A percentile compares a stretch with the other conserved stretches of the same genome.
Evolutionary conservation across 35 echinoderm and acorn worm species (phyloP).

Genomic region (Antedon bifida): DNA sequence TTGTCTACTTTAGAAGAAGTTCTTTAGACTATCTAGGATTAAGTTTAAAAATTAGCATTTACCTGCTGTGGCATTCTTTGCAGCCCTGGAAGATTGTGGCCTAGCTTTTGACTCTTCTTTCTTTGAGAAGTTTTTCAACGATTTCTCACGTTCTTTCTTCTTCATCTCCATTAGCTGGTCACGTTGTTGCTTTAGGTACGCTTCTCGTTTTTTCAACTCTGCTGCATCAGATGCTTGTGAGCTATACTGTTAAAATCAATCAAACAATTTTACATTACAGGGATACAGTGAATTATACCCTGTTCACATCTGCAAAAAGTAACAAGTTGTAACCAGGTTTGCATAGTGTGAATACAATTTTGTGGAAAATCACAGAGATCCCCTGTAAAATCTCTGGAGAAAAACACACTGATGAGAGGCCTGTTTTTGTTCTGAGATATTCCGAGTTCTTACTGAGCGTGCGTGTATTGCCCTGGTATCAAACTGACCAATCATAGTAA

Average conservation of each 20-base stretch:
- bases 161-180: conserved; percentile 61
- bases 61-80: conserved; percentile 67
- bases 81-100: conserved; percentile 74
- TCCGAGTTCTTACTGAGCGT: too few species aligned
- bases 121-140: conserved; percentile 33
- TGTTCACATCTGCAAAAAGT: background rate
- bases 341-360: too few species aligned
- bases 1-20: background rate
- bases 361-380: too few species aligned
- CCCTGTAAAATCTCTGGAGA: too few species aligned
- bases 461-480: too few species aligned
- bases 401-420: too few species aligned
- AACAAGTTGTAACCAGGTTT: too few species aligned
- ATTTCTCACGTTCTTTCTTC: conserved; percentile 72
- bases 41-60: background rate
- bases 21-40: background rate
- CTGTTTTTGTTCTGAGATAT: too few species aligned
- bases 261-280: background rate
- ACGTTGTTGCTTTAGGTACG: conserved; percentile 79
- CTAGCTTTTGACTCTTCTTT: conserved; percentile 33
- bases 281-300: background rate
- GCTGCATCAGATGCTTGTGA: conserved; percentile 25
- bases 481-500: too few species aligned
- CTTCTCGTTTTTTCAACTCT: conserved; percentile 57
- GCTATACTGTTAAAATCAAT: background rate